Percentiles rank a stretch among this genome's conserved stretches.
Evolutionary conservation across 2,113 vertebrate species (phyloP).

Genomic region (Poicephalus gulielmi): DNA sequence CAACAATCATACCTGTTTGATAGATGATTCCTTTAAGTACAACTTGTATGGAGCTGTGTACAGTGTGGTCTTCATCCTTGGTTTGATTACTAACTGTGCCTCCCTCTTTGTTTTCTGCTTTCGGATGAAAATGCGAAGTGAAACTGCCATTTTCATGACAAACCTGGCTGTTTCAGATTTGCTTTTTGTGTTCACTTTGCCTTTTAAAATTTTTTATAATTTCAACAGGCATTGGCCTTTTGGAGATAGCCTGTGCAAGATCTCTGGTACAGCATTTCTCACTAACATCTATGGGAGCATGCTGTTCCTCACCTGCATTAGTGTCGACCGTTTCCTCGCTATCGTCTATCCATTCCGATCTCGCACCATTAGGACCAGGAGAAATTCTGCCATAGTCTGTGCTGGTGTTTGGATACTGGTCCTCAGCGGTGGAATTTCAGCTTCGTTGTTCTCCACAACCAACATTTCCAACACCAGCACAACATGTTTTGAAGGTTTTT

Average conservation of each 20-base stretch:
- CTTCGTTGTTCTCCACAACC: slow-evolving; percentile 95
- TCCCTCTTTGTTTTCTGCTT: slow-evolving; percentile 97
- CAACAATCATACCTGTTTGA: slow-evolving; percentile 87
- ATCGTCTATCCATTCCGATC: slow-evolving; percentile 96
- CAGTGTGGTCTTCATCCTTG: slow-evolving; percentile 93
- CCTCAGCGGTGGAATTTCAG: slow-evolving; percentile 93
- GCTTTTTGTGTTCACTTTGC: slow-evolving; percentile 94
- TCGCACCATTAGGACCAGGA: slow-evolving; percentile 87
- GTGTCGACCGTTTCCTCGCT: slow-evolving; percentile 93
- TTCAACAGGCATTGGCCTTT: slow-evolving; percentile 97
- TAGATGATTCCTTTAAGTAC: slow-evolving; percentile 98
- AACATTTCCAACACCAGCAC: slow-evolving; percentile 87
- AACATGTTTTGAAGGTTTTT: slow-evolving; percentile 96
- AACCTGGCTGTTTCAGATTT: slow-evolving; percentile 94
- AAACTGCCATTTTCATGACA: slow-evolving; percentile 97
- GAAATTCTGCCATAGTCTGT: slow-evolving; percentile 89
- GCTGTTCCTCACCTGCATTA: slow-evolving; percentile 98
- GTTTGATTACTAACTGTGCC: slow-evolving; percentile 94
- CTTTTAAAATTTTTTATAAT: slow-evolving; percentile 98
- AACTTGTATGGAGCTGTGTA: slow-evolving; percentile 94
- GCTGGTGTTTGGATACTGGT: slow-evolving; percentile 93
- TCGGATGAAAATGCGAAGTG: slow-evolving; percentile 92
- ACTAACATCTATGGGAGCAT: slow-evolving; percentile 99
- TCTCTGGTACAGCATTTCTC: slow-evolving; percentile 95
- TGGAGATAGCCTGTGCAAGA: slow-evolving; percentile 93